Evolutionary conservation across 2,888 invertebrate species (phyloP).

Genomic region (Gisinianus flammeolus): DNA sequence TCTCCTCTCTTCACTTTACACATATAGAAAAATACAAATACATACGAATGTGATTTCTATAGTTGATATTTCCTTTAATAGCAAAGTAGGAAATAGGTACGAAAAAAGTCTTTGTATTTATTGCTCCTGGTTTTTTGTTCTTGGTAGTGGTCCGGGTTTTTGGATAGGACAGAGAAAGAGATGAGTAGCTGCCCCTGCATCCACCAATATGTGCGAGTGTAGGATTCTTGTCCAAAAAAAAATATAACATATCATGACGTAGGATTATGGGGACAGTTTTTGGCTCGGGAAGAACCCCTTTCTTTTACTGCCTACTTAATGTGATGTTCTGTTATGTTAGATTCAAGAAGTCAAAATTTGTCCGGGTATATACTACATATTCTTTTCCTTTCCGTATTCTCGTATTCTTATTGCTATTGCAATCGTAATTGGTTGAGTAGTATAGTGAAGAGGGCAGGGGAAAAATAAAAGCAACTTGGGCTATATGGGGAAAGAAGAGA

Average conservation of each 20-base stretch:
- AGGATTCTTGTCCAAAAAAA: neutral
- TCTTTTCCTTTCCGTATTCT: too few relatives aligned
- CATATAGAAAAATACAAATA: neutral
- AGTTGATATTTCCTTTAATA: neutral
- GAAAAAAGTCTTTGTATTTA: neutral
- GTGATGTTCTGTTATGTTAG: neutral
- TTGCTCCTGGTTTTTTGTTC: neutral
- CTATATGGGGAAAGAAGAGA: neutral
- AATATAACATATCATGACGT: slow-evolving; percentile 7
- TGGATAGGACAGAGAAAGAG: neutral
- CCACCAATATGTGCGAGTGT: neutral
- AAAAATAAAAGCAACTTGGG: too few relatives aligned
- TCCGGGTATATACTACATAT: neutral
- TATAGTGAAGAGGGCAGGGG: too few relatives aligned
- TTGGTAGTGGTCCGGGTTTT: neutral
- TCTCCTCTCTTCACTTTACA: neutral
- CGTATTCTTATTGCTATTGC: too few relatives aligned
- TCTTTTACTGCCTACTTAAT: neutral
- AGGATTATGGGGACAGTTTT: slow-evolving; percentile 12
- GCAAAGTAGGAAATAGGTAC: neutral
- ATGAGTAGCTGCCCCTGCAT: neutral
- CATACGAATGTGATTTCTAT: neutral
- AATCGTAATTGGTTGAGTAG: too few relatives aligned
- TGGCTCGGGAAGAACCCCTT: slow-evolving; percentile 5
- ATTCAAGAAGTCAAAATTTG: neutral